Conservation (phyloP, 2,797 vertebrate species). For the Ctenopoma multispine region DNA sequence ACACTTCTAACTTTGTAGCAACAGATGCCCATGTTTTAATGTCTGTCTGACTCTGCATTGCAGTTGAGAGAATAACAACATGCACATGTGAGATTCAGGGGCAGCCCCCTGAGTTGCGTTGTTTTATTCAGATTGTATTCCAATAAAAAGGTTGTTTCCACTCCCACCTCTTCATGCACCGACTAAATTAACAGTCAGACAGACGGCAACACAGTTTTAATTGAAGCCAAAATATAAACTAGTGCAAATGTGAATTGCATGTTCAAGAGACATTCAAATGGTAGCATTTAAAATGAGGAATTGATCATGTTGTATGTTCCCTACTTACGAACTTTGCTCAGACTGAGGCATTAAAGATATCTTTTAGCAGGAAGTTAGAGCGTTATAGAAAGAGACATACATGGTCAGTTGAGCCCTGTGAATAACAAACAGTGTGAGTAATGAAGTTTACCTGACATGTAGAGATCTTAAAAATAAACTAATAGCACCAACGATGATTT, state of each 20-base stretch:
- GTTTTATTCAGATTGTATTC: too few relatives aligned
- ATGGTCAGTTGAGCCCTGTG: background rate
- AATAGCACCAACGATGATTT: background rate
- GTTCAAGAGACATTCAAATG: background rate
- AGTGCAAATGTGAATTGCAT: background rate
- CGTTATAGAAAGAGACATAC: rapidly evolving
- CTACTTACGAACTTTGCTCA: constrained; percentile 27
- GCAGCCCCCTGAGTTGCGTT: background rate
- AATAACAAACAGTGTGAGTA: background rate
- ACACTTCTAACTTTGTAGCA: constrained; percentile 1
- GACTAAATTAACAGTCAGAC: background rate
- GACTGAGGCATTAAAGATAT: constrained; percentile 1
- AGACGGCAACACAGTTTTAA: too few relatives aligned
- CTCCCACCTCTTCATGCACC: too few relatives aligned
- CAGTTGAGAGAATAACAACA: background rate
- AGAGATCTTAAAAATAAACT: background rate
- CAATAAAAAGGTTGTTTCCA: too few relatives aligned
- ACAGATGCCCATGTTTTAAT: background rate
- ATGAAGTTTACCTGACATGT: background rate
- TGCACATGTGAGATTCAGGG: background rate
- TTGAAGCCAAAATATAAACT: background rate
- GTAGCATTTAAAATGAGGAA: constrained; percentile 42
- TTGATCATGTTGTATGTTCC: constrained; percentile 5
- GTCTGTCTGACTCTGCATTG: background rate
- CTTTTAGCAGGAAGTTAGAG: constrained; percentile 38